phyloP scores from a whole-genome alignment of 2,797 vertebrate genomes.

The Eulemur albifrons region DNA sequence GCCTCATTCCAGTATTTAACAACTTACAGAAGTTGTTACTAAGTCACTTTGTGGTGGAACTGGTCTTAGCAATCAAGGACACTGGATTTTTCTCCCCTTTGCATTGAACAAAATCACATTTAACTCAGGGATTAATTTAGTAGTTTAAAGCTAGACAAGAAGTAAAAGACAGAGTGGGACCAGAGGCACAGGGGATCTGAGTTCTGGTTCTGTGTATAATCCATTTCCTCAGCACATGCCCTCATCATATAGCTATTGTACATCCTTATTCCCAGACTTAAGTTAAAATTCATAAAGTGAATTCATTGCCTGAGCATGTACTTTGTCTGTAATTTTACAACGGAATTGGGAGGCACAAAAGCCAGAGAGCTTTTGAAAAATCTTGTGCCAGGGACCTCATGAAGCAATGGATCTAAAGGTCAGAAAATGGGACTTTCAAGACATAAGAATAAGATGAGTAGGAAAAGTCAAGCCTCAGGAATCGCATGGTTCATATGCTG shows the following conservation, averaged over 20 bases:
- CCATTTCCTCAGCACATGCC: not conserved
- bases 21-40: not conserved
- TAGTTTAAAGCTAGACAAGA: not conserved
- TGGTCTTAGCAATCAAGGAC: not conserved
- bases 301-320: not conserved
- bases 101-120: not conserved
- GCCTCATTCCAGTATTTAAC: not conserved
- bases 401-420: not conserved
- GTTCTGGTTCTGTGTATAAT: not conserved
- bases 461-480: not conserved
- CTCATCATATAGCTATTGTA: too few species aligned
- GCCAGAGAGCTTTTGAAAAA: not conserved
- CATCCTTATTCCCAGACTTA: not conserved
- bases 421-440: not conserved
- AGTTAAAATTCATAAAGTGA: not conserved
- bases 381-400: not conserved
- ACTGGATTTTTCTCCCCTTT: not conserved
- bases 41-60: not conserved
- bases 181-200: not conserved
- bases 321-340: not conserved
- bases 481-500: not conserved
- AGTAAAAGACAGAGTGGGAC: not conserved
- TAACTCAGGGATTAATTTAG: not conserved
- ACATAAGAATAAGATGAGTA: not conserved
- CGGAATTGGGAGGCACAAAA: not conserved